phyloP scores from a whole-genome alignment of 2,113 vertebrate genomes.

The Hydropotes inermis region DNA sequence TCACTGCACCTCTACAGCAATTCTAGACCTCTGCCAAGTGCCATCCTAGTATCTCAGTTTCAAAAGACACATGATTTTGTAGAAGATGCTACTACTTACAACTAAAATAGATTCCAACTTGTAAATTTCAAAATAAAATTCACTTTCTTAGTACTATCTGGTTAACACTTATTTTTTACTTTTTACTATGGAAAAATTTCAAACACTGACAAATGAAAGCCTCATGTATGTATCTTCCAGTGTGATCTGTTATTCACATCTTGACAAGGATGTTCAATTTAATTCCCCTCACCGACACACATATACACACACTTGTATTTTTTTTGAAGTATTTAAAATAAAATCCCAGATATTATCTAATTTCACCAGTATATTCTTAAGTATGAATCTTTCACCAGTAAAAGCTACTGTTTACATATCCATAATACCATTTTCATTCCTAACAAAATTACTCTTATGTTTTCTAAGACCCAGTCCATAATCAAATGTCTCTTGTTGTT shows the following conservation, averaged over 20 bases:
- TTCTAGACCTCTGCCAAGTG: neutral
- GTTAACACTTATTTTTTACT: neutral
- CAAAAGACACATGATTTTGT: neutral
- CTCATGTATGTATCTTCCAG: neutral
- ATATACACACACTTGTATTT: neutral
- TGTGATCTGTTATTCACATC: neutral
- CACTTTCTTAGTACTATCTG: neutral
- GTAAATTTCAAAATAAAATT: neutral
- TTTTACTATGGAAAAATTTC: neutral
- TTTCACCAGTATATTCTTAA: neutral
- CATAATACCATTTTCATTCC: neutral
- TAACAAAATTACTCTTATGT: neutral
- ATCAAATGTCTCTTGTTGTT: neutral
- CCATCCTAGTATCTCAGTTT: neutral
- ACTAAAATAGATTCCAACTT: neutral
- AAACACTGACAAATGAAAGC: neutral
- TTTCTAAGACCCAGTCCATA: neutral
- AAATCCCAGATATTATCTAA: neutral
- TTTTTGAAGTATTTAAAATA: neutral
- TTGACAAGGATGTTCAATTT: neutral
- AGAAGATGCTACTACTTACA: neutral
- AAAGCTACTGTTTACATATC: neutral
- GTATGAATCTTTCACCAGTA: neutral
- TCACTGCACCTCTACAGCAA: neutral
- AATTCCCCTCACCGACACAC: neutral